phyloP scores from a whole-genome alignment of 2,113 vertebrate genomes.

The Struthio camelus region DNA sequence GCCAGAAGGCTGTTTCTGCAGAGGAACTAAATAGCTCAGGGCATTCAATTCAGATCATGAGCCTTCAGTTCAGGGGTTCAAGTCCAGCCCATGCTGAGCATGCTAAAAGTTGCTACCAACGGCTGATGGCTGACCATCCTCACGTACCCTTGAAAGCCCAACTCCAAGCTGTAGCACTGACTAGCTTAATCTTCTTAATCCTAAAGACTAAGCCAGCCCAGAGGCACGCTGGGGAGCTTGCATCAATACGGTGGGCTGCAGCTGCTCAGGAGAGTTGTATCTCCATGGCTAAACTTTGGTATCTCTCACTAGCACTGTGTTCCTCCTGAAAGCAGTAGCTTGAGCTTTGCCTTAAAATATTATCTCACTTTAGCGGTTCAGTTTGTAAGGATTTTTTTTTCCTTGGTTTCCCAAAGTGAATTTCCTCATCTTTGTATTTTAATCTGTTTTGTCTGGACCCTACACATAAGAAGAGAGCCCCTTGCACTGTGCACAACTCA shows the following conservation, averaged over 20 bases:
- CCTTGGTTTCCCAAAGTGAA: not conserved
- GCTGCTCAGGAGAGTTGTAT: not conserved
- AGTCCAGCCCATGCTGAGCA: rapidly evolving
- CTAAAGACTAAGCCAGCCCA: not conserved
- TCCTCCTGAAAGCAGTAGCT: not conserved
- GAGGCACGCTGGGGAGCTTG: not conserved
- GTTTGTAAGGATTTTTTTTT: not conserved
- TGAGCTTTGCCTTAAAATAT: not conserved
- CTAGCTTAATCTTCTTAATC: not conserved
- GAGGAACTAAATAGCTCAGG: not conserved
- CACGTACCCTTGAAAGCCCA: not conserved
- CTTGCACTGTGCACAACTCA: rapidly evolving
- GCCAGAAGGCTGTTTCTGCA: not conserved
- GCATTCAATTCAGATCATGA: not conserved
- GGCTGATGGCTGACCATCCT: not conserved
- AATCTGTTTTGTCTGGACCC: not conserved
- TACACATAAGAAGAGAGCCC: not conserved
- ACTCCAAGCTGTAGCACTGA: not conserved
- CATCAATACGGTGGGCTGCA: not conserved
- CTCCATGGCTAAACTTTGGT: not conserved
- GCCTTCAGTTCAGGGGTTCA: not conserved
- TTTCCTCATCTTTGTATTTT: not conserved
- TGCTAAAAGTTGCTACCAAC: not conserved
- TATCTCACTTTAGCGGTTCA: not conserved
- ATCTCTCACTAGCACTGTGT: not conserved